Evolutionary conservation across 1,140 invertebrate species (phyloP).

Genomic region (Phortica variegata): DNA sequence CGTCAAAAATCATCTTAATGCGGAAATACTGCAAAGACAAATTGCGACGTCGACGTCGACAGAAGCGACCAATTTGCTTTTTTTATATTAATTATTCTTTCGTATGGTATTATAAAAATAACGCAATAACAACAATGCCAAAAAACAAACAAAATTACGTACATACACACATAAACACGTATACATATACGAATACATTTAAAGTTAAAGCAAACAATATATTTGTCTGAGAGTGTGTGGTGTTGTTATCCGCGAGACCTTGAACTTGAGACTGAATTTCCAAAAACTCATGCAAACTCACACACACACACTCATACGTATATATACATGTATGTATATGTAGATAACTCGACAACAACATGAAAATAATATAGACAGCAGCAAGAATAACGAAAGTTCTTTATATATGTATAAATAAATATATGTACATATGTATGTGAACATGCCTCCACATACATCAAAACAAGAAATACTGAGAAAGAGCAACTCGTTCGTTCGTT

Average conservation of each 20-base stretch:
- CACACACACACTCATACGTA: constrained; percentile 18
- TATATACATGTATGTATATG: constrained; percentile 13
- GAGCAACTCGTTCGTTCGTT: no score
- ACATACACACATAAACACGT: no score
- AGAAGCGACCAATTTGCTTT: no score
- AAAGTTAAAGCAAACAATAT: not conserved
- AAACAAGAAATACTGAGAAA: no score
- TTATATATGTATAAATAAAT: constrained; percentile 24
- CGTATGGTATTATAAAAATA: constrained; percentile 1
- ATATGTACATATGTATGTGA: constrained; percentile 4
- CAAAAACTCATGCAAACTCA: constrained; percentile 42
- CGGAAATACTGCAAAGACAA: no score
- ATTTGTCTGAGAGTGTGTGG: constrained; percentile 18
- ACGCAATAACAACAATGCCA: not conserved
- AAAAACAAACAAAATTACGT: not conserved
- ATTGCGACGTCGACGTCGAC: no score
- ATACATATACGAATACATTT: constrained; percentile 1
- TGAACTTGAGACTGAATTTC: constrained; percentile 58
- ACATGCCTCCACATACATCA: no score
- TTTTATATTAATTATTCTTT: no score
- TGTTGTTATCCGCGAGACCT: constrained; percentile 52
- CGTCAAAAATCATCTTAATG: no score
- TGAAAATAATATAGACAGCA: constrained; percentile 20
- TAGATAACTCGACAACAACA: constrained; percentile 9
- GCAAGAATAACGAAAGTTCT: constrained; percentile 15